Base-by-base conservation (phyloP, 2,888 invertebrate species). In the Maniola hyperantus region DNA sequence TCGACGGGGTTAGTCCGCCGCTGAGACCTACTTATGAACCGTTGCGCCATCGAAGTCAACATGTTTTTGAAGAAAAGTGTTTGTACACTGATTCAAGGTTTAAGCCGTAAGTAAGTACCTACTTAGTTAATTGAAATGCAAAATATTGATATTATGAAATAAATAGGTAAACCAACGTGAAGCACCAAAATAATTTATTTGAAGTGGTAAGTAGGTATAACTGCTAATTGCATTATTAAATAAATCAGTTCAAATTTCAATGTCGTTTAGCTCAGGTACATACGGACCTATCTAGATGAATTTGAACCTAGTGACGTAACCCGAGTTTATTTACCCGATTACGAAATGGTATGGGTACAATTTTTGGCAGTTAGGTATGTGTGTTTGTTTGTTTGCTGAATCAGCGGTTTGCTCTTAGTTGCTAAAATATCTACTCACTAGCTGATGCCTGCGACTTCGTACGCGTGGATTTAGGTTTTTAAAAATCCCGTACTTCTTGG, bases 111-210 rank as follows among this genome's bases (percentile, higher is more conserved):
- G n/a, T n/a, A n/a, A n/a, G n/a, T 34, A 13, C 36, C 55, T 18
- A 36, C 1, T 39, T 42, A 59, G 33, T 59, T 44, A 46, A 59
- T 46, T 46, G 59, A 46, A 46, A 46, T 59, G 46, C 33, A 46
- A 59, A 59, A 59, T 59, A 59, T 46, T 34, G 33, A 34, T 10
- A 8, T 59, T 59, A 59, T 15, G 46, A 46, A 46, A 46, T 59
- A 55, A 4, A 46, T 59, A 55, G 0, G 18, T 20, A 50, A 33
- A 33, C 33, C 59, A 33, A 33, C 11, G 33, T 2, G 46, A 59
- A 10, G n/a, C n/a, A 39, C 57, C 18, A 46, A 59, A 20, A 46
- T 46, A 33, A 46, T 15, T 46, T 42, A 59, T 46, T 26, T 46
- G 59, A 6, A 46, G 10, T 34, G 33, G 15, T 11, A n/a, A n/a